A percentile compares a stretch with the other conserved stretches of the same genome.
Conservation (phyloP, 2,113 vertebrate genomes). For the Falcunculus frontatus region DNA sequence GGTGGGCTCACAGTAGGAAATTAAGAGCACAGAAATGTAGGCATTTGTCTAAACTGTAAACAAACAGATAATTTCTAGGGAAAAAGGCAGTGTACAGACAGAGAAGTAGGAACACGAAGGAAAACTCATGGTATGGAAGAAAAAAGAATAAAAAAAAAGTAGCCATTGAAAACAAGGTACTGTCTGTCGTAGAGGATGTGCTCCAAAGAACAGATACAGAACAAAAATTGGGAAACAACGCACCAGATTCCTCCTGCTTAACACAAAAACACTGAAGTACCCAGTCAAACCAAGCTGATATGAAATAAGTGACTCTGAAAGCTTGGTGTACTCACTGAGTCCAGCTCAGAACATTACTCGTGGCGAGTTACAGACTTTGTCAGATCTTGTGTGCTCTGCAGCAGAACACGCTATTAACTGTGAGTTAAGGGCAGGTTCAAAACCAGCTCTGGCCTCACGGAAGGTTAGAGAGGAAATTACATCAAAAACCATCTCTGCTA, state of each 20-base stretch:
- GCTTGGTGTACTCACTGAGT: accelerated
- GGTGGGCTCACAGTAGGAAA: background rate
- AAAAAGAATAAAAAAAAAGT: background rate
- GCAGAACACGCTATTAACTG: background rate
- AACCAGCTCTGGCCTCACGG: background rate
- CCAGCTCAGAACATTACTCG: background rate
- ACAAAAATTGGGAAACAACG: background rate
- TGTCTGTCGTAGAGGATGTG: accelerated
- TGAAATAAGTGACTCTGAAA: background rate
- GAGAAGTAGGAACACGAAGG: background rate
- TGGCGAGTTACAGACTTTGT: accelerated
- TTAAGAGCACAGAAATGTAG: slow-evolving; percentile 7
- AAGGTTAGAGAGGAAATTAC: background rate
- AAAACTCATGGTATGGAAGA: background rate
- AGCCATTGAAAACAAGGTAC: background rate
- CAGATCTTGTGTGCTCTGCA: background rate
- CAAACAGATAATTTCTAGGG: slow-evolving; percentile 13
- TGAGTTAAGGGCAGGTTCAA: background rate
- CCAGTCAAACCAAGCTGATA: background rate
- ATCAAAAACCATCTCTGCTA: background rate
- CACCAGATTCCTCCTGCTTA: background rate
- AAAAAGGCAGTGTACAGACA: background rate
- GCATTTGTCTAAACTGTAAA: slow-evolving; percentile 14
- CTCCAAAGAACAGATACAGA: background rate
- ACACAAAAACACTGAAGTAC: background rate